phyloP scores from a whole-genome alignment of 2,888 invertebrate genomes.

The Platypus cylindrus region DNA sequence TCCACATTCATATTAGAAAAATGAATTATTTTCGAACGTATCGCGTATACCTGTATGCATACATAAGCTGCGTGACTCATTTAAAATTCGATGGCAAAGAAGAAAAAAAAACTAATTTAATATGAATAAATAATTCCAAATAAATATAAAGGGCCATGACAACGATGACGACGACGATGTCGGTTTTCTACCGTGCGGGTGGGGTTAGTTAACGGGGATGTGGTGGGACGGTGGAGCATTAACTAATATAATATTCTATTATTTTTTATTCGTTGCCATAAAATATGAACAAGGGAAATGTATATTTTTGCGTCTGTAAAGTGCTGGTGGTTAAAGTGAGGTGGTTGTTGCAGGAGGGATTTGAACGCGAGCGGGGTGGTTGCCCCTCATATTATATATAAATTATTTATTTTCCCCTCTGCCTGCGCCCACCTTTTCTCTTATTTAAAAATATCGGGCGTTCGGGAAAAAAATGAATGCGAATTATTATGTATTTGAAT shows the following conservation, averaged over 20 bases:
- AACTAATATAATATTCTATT: constrained; percentile 39
- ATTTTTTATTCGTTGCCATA: constrained; percentile 31
- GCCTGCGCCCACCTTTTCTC: no score
- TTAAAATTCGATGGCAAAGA: constrained; percentile 9
- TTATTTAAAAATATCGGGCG: no score
- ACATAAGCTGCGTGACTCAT: constrained; percentile 9
- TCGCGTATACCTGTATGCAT: no score
- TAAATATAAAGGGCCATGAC: constrained; percentile 31
- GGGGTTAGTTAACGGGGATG: constrained; percentile 2
- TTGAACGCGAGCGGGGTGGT: not conserved
- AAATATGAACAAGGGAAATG: constrained; percentile 26
- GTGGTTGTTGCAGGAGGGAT: not conserved
- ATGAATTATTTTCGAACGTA: constrained; percentile 9
- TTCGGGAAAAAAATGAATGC: no score
- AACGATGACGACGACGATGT: not conserved
- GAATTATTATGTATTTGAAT: no score
- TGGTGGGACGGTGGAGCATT: constrained; percentile 6
- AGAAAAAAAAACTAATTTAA: constrained; percentile 36
- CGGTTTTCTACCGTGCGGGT: constrained; percentile 1
- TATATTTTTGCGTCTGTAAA: constrained; percentile 33
- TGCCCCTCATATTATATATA: no score
- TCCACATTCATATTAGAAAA: constrained; percentile 8
- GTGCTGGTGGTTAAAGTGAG: constrained; percentile 18
- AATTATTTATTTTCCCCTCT: no score
- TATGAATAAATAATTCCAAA: constrained; percentile 38